A percentile compares a stretch with the other conserved stretches of the same genome.
Evolutionary conservation across 2,797 vertebrate species (phyloP).

Genomic region (Ambastaia sidthimunki): DNA sequence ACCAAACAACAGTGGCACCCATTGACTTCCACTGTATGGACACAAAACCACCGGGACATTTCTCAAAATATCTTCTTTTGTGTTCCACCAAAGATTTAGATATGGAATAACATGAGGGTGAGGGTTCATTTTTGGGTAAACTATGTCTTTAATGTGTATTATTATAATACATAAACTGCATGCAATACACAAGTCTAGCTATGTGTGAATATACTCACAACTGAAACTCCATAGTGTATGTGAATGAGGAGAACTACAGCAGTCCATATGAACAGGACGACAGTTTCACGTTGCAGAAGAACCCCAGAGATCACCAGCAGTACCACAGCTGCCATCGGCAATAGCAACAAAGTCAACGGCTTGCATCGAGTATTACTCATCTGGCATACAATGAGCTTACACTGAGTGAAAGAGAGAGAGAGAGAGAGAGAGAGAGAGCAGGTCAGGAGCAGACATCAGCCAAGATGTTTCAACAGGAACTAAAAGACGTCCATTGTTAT

Average conservation of each 20-base stretch:
- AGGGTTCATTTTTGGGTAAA: too few relatives aligned
- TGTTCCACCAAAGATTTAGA: too few relatives aligned
- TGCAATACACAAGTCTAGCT: not conserved
- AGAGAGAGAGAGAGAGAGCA: conserved; percentile 1
- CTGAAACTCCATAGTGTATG: conserved; percentile 91
- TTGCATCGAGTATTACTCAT: conserved; percentile 96
- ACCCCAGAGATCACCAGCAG: conserved; percentile 72
- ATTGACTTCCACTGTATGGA: too few relatives aligned
- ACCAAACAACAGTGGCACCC: too few relatives aligned
- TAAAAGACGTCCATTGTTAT: conserved; percentile 22
- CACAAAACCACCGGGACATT: too few relatives aligned
- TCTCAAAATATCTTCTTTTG: too few relatives aligned
- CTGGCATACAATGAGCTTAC: conserved; percentile 96
- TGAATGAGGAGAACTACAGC: conserved; percentile 84
- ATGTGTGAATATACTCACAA: conserved; percentile 81
- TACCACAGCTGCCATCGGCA: conserved; percentile 84
- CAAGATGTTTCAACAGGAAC: conserved; percentile 15
- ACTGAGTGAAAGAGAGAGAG: conserved; percentile 73
- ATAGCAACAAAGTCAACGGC: conserved; percentile 87
- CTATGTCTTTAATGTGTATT: conserved; percentile 2
- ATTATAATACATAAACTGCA: not conserved
- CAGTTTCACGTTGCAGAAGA: conserved; percentile 69
- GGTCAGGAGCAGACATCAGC: conserved; percentile 20
- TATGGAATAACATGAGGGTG: too few relatives aligned
- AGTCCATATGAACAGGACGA: conserved; percentile 84